A percentile compares a stretch with the other conserved stretches of the same genome.
Conservation (phyloP, 2,797 vertebrate genomes). For the Sarcophilus harrisii region DNA sequence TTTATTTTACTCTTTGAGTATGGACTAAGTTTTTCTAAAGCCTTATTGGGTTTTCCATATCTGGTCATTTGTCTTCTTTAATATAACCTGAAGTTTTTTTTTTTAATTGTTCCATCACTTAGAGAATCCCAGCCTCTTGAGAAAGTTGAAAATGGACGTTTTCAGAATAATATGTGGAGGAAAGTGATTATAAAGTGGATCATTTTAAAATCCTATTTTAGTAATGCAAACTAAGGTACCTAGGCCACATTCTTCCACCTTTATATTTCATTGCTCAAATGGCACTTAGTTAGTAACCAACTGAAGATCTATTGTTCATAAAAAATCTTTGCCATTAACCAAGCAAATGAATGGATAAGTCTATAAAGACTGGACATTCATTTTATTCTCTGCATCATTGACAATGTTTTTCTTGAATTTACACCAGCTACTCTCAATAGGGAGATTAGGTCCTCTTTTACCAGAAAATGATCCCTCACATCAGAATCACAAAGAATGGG, state of each 20-base stretch:
- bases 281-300: background rate
- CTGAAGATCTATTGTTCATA: background rate
- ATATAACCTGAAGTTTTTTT: background rate
- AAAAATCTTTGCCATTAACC: background rate
- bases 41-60: slow-evolving; percentile 23
- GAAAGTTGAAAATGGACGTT: background rate
- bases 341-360: background rate
- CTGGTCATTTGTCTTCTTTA: slow-evolving; percentile 43
- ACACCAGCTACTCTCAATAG: background rate
- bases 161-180: background rate
- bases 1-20: slow-evolving; percentile 5
- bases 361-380: background rate
- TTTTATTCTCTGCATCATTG: background rate
- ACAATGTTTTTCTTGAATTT: background rate
- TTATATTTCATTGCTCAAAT: background rate
- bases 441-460: background rate
- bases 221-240: background rate
- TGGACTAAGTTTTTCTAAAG: slow-evolving; percentile 12
- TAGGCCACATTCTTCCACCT: background rate
- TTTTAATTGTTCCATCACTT: background rate
- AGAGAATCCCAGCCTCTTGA: background rate
- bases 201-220: background rate
- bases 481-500: background rate
- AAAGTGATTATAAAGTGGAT: background rate
- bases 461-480: background rate